These are phyloP conservation scores for Sitophilus oryzae DNA, from an alignment of 1,140 invertebrate species.

Conservation along the genomic window DNA sequence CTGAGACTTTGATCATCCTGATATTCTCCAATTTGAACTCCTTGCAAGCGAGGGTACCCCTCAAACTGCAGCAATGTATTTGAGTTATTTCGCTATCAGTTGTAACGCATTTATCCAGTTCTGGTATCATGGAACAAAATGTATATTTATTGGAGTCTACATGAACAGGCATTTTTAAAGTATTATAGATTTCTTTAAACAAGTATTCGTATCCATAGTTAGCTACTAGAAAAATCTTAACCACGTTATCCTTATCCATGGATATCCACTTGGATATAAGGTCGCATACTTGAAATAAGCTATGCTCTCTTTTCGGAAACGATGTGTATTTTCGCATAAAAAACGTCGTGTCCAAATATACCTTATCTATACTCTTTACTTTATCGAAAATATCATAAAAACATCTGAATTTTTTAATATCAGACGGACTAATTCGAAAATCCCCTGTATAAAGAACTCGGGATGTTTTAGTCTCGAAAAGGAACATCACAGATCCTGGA, in stretches of 20 bases:
- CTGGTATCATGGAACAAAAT: conserved; percentile 43
- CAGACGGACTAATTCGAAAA: conserved; percentile 53
- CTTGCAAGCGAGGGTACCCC: conserved; percentile 28
- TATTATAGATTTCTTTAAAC: conserved; percentile 51
- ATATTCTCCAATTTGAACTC: conserved; percentile 32
- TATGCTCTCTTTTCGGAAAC: conserved; percentile 56
- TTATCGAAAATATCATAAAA: conserved; percentile 47
- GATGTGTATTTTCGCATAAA: conserved; percentile 45
- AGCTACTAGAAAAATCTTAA: conserved; percentile 51
- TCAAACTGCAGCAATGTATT: conserved; percentile 43
- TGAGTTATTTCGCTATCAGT: conserved; percentile 36
- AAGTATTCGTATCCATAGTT: conserved; percentile 56
- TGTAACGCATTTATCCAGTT: conserved; percentile 45
- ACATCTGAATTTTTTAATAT: conserved; percentile 51
- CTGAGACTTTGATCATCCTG: conserved; percentile 49
- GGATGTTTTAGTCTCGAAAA: conserved; percentile 50
- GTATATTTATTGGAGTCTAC: conserved; percentile 42
- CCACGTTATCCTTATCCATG: conserved; percentile 43
- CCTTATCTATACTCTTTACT: conserved; percentile 51
- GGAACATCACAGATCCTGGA: conserved; percentile 68
- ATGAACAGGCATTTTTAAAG: conserved; percentile 51
- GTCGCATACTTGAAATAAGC: conserved; percentile 46
- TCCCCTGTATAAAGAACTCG: conserved; percentile 65
- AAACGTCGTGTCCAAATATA: conserved; percentile 71
- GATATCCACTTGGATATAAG: conserved; percentile 53